phyloP scores from a whole-genome alignment of 2,113 vertebrate species.

The Microcebus lehilahytsara region DNA sequence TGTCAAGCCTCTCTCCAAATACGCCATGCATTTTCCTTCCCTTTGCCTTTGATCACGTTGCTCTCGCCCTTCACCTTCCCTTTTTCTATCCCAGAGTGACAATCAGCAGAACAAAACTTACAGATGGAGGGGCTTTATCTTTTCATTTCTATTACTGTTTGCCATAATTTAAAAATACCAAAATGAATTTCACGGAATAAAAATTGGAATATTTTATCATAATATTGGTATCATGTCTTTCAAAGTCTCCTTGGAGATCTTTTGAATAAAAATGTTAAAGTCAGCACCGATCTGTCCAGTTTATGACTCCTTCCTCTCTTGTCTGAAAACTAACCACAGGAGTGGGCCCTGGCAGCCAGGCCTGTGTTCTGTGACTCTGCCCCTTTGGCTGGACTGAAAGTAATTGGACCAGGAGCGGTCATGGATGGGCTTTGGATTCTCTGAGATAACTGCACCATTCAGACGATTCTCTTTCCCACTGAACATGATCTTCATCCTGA shows the following conservation, averaged over 20 bases:
- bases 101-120: not conserved
- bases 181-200: conserved; percentile 21
- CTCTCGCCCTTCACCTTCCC: not conserved
- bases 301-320: not conserved
- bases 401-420: not conserved
- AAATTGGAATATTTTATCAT: conserved; percentile 34
- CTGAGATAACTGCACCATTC: not conserved
- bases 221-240: not conserved
- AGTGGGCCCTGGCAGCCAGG: not conserved
- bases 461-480: not conserved
- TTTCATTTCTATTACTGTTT: not conserved
- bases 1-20: not conserved
- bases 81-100: not conserved
- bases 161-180: not conserved
- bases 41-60: not conserved
- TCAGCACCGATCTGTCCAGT: not conserved
- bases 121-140: not conserved
- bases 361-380: not conserved
- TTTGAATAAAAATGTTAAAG: not conserved
- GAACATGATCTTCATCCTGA: not conserved
- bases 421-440: not conserved
- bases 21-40: not conserved
- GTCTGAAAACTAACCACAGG: not conserved
- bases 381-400: not conserved
- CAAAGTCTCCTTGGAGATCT: not conserved